Percentiles rank a stretch among this genome's conserved stretches.
Conservation (phyloP, 2,797 vertebrate species). For the Champsocephalus esox region DNA sequence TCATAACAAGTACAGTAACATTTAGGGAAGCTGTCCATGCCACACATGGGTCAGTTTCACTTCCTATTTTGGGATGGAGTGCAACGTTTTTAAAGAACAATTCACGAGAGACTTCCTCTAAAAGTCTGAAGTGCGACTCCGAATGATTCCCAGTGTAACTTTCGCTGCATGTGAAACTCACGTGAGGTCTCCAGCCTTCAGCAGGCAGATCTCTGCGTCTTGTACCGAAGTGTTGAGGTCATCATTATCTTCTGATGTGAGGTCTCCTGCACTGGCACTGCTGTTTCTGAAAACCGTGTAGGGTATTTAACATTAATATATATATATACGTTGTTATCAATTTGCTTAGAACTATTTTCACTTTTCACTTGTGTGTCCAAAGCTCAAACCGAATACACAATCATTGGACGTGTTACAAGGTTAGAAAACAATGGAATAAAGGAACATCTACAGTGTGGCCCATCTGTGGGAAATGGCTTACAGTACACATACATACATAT, state of each 20-base stretch:
- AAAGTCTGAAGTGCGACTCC: not conserved
- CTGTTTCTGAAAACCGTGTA: slow-evolving; percentile 53
- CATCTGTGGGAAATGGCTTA: not conserved
- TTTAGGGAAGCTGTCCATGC: slow-evolving; percentile 5
- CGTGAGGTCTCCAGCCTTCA: slow-evolving; percentile 95
- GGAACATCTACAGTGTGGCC: not conserved
- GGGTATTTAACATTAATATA: not conserved
- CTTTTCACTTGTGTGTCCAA: not conserved
- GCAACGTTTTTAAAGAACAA: not conserved
- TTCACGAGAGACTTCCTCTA: slow-evolving; percentile 14
- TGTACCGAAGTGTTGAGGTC: slow-evolving; percentile 85
- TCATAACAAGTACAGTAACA: not conserved
- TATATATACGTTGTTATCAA: not conserved
- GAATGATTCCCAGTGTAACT: not conserved
- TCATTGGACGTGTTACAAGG: not conserved
- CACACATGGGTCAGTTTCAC: slow-evolving; percentile 22
- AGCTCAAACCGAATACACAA: not conserved
- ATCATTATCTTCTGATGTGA: slow-evolving; percentile 87
- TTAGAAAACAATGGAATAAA: not conserved
- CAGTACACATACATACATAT: not conserved
- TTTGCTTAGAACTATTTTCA: not conserved
- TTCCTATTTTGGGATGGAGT: slow-evolving; percentile 27
- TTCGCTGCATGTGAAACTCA: slow-evolving; percentile 76
- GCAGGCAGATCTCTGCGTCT: slow-evolving; percentile 93
- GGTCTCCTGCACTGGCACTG: slow-evolving; percentile 79